phyloP scores from a whole-genome alignment of 2,888 invertebrate species.

The Xanthia icteritia region DNA sequence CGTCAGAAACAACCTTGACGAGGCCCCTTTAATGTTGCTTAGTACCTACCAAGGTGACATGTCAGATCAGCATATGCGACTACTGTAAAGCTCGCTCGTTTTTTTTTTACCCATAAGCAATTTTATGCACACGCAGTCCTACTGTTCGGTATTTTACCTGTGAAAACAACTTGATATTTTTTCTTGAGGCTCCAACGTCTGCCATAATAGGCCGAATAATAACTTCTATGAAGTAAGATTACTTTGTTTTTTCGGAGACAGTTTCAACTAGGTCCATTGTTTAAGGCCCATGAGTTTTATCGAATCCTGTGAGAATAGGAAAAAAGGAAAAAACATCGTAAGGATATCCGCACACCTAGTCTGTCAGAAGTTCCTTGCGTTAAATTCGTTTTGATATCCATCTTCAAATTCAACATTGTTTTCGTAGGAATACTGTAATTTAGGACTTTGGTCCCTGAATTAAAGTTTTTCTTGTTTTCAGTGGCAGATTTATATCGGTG shows the following conservation, averaged over 20 bases:
- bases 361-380: slow-evolving; percentile 7
- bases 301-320: slow-evolving; percentile 11
- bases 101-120: background rate
- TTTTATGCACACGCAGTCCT: background rate
- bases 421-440: slow-evolving; percentile 3
- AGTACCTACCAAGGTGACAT: too few relatives aligned
- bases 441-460: background rate
- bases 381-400: slow-evolving; percentile 38
- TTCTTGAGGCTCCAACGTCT: slow-evolving; percentile 19
- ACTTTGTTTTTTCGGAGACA: slow-evolving; percentile 55
- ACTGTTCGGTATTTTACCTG: background rate
- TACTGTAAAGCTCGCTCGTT: too few relatives aligned
- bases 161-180: slow-evolving; percentile 24
- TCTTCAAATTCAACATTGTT: slow-evolving; percentile 37
- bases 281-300: slow-evolving; percentile 46
- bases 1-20: too few relatives aligned
- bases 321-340: slow-evolving; percentile 66
- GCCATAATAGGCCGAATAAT: slow-evolving; percentile 24
- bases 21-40: too few relatives aligned
- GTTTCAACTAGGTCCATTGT: slow-evolving; percentile 43
- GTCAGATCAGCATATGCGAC: too few relatives aligned
- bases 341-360: slow-evolving; percentile 61
- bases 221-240: slow-evolving; percentile 46
- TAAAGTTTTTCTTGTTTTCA: background rate
- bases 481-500: background rate